Conservation (phyloP, 1,140 invertebrate genomes). For the Lanistes nyassanus region DNA sequence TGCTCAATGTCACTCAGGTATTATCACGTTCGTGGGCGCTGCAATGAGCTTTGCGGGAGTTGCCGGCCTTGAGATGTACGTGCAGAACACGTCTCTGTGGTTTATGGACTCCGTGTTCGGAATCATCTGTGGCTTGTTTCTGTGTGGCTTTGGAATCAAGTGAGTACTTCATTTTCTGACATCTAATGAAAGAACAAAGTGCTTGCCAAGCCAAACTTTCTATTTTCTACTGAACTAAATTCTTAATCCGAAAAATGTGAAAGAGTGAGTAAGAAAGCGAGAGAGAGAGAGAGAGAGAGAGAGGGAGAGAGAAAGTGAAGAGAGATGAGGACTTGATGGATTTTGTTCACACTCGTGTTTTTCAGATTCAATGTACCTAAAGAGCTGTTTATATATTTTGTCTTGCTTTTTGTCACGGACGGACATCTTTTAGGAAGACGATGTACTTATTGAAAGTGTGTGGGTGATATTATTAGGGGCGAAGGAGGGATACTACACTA, state of each 20-base stretch:
- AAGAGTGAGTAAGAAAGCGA: conserved; percentile 5
- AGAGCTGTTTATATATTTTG: not conserved
- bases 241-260: not conserved
- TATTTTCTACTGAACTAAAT: not conserved
- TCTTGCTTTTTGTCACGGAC: not conserved
- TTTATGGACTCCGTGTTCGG: conserved; percentile 37
- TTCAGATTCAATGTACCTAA: not conserved
- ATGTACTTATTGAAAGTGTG: too few species aligned
- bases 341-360: not conserved
- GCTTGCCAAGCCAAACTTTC: not conserved
- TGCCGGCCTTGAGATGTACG: conserved; percentile 29
- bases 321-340: not conserved
- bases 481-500: too few species aligned
- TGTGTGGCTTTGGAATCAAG: conserved; percentile 33
- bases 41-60: conserved; percentile 29
- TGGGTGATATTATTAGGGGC: too few species aligned
- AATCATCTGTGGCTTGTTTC: conserved; percentile 31
- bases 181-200: not conserved
- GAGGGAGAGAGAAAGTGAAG: conserved; percentile 3
- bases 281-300: conserved; percentile 4
- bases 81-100: conserved; percentile 28
- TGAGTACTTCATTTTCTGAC: conserved; percentile 8
- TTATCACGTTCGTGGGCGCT: conserved; percentile 35
- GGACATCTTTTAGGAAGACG: too few species aligned
- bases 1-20: conserved; percentile 5